Percentiles rank a stretch among this genome's conserved stretches.
phyloP scores from a whole-genome alignment of 64 coral and sea anemone species.

The Pachyseris speciosa region DNA sequence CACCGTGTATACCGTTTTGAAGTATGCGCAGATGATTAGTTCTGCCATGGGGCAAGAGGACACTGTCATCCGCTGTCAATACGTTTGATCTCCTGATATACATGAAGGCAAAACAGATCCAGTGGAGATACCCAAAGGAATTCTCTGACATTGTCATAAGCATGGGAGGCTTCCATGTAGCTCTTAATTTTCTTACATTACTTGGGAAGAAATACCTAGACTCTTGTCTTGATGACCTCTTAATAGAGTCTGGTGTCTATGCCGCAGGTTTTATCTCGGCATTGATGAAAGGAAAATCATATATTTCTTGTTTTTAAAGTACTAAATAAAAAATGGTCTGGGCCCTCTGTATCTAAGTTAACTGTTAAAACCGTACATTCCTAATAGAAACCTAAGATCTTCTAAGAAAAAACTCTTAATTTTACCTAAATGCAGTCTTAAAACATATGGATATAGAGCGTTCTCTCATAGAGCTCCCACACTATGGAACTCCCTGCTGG shows the following conservation, averaged over 20 bases:
- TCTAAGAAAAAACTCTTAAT: too few species aligned
- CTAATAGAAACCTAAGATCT: too few species aligned
- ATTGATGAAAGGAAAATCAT: neutral
- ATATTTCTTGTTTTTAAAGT: too few species aligned
- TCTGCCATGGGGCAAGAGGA: constrained; percentile 47
- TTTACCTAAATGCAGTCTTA: too few species aligned
- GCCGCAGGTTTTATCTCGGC: neutral
- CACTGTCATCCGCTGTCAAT: constrained; percentile 74
- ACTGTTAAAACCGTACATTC: too few species aligned
- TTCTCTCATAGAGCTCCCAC: too few species aligned
- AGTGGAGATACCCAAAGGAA: neutral
- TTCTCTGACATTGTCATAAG: constrained; percentile 17
- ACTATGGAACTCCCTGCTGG: too few species aligned
- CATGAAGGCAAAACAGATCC: constrained; percentile 42
- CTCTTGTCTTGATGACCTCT: neutral
- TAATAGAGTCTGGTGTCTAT: constrained; percentile 11
- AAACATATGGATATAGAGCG: too few species aligned
- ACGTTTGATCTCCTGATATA: constrained; percentile 83
- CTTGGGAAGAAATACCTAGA: neutral
- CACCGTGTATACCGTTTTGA: constrained; percentile 69
- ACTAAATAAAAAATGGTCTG: too few species aligned
- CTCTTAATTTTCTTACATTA: constrained; percentile 18
- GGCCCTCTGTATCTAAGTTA: too few species aligned
- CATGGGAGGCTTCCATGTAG: constrained; percentile 50
- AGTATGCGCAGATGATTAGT: constrained; percentile 74